Percentiles rank a stretch among this genome's conserved stretches.
phyloP scores from a whole-genome alignment of 2,888 invertebrate species.

The Lumbricus terrestris region DNA sequence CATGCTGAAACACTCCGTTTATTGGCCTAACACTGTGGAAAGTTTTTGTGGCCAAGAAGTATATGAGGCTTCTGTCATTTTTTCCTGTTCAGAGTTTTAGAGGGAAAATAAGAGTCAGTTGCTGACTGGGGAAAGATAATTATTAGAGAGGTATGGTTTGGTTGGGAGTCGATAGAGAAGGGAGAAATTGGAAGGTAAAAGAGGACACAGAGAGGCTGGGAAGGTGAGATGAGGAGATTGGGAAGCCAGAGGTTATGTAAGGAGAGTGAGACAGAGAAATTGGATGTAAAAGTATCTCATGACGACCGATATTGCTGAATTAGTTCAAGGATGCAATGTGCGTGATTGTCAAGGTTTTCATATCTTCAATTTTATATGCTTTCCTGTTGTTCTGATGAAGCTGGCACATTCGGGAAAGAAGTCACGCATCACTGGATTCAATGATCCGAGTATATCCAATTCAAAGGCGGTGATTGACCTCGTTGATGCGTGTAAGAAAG shows the following conservation, averaged over 20 bases:
- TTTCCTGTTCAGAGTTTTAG: background rate
- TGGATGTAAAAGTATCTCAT: background rate
- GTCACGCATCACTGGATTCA: conserved; percentile 62
- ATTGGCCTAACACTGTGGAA: background rate
- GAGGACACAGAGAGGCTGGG: too few species aligned
- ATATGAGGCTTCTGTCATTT: background rate
- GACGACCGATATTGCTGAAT: background rate
- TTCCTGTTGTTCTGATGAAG: conserved; percentile 41
- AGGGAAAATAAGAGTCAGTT: too few species aligned
- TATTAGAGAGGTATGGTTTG: too few species aligned
- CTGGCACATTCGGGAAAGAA: conserved; percentile 58
- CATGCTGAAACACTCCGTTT: background rate
- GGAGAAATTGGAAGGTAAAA: too few species aligned
- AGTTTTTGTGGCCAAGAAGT: background rate
- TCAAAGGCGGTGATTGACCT: conserved; percentile 93
- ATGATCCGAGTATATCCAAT: conserved; percentile 82
- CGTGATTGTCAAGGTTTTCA: background rate
- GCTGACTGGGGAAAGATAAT: too few species aligned
- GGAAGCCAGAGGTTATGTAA: too few species aligned
- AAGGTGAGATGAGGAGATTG: too few species aligned
- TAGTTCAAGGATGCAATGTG: background rate
- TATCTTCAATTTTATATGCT: background rate
- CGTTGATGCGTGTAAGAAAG: conserved; percentile 93
- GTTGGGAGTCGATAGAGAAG: too few species aligned
- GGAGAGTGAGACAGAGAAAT: too few species aligned